Evolutionary conservation across 2,888 invertebrate species (phyloP), one percentile per base, ranked within the genome.

Genomic region (Callyntrura sp.): DNA sequence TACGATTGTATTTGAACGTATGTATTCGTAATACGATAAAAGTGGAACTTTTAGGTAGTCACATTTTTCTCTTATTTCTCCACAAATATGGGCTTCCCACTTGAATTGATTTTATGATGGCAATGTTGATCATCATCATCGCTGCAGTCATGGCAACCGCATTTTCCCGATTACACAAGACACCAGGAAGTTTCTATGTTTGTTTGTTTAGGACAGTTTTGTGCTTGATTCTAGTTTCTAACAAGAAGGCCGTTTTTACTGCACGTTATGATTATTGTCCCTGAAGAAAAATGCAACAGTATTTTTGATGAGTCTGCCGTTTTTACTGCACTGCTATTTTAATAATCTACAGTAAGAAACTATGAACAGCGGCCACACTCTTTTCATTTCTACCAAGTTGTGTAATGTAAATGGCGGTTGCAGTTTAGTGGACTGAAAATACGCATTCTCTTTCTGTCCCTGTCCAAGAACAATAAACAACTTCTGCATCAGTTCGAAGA

Each of bases 91-190:
- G 3, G 2, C 2, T 48, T 23, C 73, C 14, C 20, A 73, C 55
- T 57, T 20, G 79, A 79, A 57, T 79, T 57, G 79, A 57, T 79
- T 51, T 78, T 48, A 78, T 35, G 12, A 70, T 25, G 51, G 25
- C 55, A 55, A 55, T 28, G 17, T 17, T 57, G 57, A 57, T n/a
- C 17, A 65, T 65, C 51, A 35, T 35, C 3, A 35, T 35, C 3
- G 6, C 6, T 2, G 35, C 35, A 35, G 35, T 35, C 35, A 35
- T 35, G 6, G 35, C 35, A 35, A 35, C 20, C 9, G 55, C 35
- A 43, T 57, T 55, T 79, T 79, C 17, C 17, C 9, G 35, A 35
- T 35, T 35, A 6, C 35, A 35, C 2, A 4, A 35, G 35, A 6
- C 35, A 4, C 35, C 35, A 2, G 35, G 2, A 35, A 35, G 35